Conservation (phyloP, 2,113 vertebrate genomes). For the Chaetura pelagica region DNA sequence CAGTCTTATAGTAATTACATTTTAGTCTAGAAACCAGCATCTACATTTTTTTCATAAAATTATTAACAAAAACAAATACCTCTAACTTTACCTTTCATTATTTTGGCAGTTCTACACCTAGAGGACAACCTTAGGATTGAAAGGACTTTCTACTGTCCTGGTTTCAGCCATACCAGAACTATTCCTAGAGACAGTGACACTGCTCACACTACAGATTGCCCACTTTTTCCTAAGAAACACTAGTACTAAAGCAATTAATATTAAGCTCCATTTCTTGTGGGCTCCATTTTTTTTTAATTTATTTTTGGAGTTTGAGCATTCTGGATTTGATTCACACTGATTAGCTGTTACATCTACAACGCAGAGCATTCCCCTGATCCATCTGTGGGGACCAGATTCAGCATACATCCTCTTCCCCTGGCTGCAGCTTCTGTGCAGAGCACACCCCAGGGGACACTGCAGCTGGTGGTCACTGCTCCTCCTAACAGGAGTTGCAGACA, state of each 20-base stretch:
- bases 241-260: background rate
- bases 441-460: background rate
- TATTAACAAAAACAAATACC: background rate
- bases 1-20: background rate
- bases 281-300: background rate
- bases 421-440: background rate
- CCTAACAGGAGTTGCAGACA: rapidly evolving
- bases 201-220: rapidly evolving
- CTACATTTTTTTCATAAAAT: background rate
- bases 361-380: background rate
- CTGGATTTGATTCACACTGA: background rate
- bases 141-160: background rate
- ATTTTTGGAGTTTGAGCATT: background rate
- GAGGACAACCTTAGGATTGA: background rate
- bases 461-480: background rate
- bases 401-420: background rate
- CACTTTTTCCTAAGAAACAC: background rate
- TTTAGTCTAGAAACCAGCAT: background rate
- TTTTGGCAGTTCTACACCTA: background rate
- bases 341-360: background rate
- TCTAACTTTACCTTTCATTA: background rate
- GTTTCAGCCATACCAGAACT: background rate
- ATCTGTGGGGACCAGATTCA: background rate
- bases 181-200: background rate
- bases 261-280: background rate